Evolutionary conservation across 2,797 vertebrate species (phyloP).

Genomic region (Darevskia nairensis): DNA sequence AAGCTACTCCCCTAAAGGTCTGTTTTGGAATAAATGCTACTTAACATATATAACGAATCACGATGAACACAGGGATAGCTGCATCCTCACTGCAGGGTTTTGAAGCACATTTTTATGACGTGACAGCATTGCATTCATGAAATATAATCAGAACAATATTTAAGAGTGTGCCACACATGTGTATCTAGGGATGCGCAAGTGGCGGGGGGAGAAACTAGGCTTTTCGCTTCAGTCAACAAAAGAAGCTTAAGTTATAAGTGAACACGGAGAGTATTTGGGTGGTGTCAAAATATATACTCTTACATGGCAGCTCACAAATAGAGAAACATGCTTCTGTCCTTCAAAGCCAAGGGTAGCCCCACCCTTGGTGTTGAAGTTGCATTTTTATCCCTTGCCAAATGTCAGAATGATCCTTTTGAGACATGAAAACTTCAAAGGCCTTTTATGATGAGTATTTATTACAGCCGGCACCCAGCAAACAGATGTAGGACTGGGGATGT

Average conservation of each 20-base stretch:
- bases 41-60: neutral
- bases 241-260: neutral
- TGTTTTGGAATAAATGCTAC: neutral
- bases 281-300: conserved; percentile 15
- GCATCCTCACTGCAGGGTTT: neutral
- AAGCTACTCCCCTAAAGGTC: neutral
- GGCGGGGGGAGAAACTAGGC: neutral
- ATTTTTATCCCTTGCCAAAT: conserved; percentile 68
- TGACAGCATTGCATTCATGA: neutral
- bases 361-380: conserved; percentile 45
- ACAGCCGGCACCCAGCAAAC: conserved; percentile 61
- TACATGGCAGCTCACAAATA: conserved; percentile 30
- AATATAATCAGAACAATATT: neutral
- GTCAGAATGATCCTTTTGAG: conserved; percentile 38
- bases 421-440: conserved; percentile 52
- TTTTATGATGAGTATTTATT: conserved; percentile 58
- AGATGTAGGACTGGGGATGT: conserved; percentile 62
- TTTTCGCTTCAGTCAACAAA: conserved; percentile 43
- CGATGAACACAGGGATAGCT: neutral
- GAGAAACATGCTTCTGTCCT: conserved; percentile 52
- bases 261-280: conserved; percentile 12
- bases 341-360: conserved; percentile 47
- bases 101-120: no score
- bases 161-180: neutral
- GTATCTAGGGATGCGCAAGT: neutral